A percentile compares a stretch with the other conserved stretches of the same genome.
Evolutionary conservation across 2,888 invertebrate species (phyloP).

Genomic region (Archips xylosteana): DNA sequence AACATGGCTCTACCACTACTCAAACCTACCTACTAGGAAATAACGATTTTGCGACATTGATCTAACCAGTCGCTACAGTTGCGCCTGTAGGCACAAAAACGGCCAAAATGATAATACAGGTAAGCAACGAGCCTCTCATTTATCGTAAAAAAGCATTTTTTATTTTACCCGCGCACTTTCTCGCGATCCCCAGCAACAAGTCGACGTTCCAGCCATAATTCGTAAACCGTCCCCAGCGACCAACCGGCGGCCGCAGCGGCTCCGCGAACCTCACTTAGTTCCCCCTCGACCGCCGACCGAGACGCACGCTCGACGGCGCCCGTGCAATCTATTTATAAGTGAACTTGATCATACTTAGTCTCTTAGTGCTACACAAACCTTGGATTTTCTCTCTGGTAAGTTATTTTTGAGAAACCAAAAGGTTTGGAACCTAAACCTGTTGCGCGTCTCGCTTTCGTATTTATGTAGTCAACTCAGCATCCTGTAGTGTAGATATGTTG

Average conservation of each 20-base stretch:
- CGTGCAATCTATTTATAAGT: constrained; percentile 12
- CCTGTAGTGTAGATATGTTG: neutral
- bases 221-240: constrained; percentile 3
- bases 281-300: constrained; percentile 24
- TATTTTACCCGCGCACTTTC: neutral
- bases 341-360: constrained; percentile 3
- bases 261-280: constrained; percentile 6
- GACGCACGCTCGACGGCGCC: constrained; percentile 13
- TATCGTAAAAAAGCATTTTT: neutral
- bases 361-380: constrained; percentile 8
- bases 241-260: constrained; percentile 1
- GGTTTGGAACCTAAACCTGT: constrained; percentile 9
- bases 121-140: neutral
- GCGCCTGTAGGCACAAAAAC: too few species aligned
- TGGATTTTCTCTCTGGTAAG: constrained; percentile 31
- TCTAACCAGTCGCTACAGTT: too few species aligned
- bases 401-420: neutral
- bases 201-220: neutral
- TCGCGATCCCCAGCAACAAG: neutral
- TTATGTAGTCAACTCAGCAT: neutral
- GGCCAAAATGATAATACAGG: too few species aligned
- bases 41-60: too few species aligned
- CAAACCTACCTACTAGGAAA: too few species aligned
- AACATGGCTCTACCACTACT: too few species aligned
- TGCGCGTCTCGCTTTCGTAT: constrained; percentile 5